Base-by-base conservation (phyloP, 2,888 invertebrate species). In the Podabrus alpinus region DNA sequence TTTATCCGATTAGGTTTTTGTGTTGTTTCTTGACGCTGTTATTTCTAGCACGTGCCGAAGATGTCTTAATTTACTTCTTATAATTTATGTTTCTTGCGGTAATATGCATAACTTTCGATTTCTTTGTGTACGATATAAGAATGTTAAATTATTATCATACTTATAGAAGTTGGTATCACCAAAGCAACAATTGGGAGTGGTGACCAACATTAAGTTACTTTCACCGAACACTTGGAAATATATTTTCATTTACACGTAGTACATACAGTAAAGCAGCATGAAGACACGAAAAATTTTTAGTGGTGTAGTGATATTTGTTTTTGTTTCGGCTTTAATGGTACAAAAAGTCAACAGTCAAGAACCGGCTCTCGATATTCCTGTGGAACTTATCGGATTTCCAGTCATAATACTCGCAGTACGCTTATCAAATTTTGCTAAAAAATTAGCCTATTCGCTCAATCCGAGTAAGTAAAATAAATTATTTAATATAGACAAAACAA, bases 311-410 rank as follows among this genome's bases (percentile, higher is more conserved):
- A 69, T 78, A 25, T 68, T 69, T 25, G 60, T 76, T 15, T 74
- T 76, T 21, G 29, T 77, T 15, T 60, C 66, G 13, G 24, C 77
- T 60, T 69, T 76, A 3, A 13, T 75, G 25, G 64, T 83, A 19
- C 78, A 82, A 59, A 75, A 79, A 59, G 78, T 79, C 0, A 78
- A 79, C 5, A 84, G 85, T 2, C 86, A 86, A 78, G 83, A 86
- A 76, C 90, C 91, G 13, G 83, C 90, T 0, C 93, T 95, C 83
- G 93, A 95, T 83, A 86, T 95, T 72, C 95, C 95, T 11, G 94
- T 95, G n/a, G 95, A 95, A 84, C 88, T 95, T 72, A 90, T 95
- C 59, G 95, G 95, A 21, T 95, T 95, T 84, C 95, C 95, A 0
- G 92, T 95, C 76, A 95, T 95, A 80, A 92, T 95, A 69, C 87